Percentiles rank a stretch among this genome's conserved stretches.
Conservation (phyloP, 2,888 invertebrate species). For the Stramonita haemastoma region DNA sequence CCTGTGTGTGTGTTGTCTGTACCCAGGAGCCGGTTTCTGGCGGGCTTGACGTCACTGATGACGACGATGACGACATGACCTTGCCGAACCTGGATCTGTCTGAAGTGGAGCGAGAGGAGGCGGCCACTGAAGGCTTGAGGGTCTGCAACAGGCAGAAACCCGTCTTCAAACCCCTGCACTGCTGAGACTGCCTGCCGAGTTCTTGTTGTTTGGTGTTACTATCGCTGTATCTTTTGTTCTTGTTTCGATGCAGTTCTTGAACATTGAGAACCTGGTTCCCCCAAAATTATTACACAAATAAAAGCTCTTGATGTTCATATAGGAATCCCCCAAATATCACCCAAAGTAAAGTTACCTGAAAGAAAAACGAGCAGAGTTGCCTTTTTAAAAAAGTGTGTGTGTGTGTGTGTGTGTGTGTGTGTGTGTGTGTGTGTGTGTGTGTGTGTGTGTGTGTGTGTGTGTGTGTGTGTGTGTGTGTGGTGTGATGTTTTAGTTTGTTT, state of each 20-base stretch:
- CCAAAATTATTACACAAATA: no score
- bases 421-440: no score
- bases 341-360: no score
- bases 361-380: no score
- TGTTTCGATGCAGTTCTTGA: no score
- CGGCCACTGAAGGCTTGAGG: not conserved
- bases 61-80: conserved; percentile 39
- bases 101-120: not conserved
- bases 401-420: no score
- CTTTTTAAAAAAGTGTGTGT: no score
- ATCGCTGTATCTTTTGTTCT: not conserved
- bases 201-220: not conserved
- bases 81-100: conserved; percentile 18
- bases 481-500: no score
- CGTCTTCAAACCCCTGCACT: conserved; percentile 23
- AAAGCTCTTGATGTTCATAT: not conserved
- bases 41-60: conserved; percentile 18
- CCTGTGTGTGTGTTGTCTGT: not conserved
- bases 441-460: no score
- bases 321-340: no score
- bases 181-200: not conserved
- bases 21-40: not conserved
- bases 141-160: conserved; percentile 26
- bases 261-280: not conserved
- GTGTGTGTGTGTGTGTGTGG: no score